Evolutionary conservation across 2,797 vertebrate genomes (phyloP).

Genomic region (Falco naumanni): DNA sequence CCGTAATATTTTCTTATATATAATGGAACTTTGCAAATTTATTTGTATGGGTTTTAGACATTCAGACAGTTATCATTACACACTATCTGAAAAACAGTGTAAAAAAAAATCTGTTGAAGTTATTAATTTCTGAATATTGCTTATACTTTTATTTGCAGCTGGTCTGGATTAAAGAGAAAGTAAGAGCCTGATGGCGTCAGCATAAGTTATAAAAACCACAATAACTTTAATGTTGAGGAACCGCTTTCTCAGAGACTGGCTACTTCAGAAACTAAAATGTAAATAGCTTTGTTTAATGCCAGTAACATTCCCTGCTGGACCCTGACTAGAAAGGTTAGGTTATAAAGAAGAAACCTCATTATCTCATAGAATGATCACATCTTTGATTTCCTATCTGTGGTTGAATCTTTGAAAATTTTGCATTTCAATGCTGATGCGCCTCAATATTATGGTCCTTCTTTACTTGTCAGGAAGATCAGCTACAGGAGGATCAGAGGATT

Average conservation of each 20-base stretch:
- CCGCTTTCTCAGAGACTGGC: neutral
- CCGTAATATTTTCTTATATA: neutral
- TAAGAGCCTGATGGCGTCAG: neutral
- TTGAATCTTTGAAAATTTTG: neutral
- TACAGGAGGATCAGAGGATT: neutral
- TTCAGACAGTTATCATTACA: neutral
- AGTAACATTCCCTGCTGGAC: neutral
- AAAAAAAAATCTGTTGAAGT: neutral
- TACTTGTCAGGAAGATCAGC: neutral
- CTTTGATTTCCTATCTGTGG: neutral
- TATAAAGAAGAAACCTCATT: neutral
- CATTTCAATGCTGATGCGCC: neutral
- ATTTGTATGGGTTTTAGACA: neutral
- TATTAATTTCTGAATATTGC: neutral
- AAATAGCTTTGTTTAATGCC: neutral
- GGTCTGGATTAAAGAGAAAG: neutral
- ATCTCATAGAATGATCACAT: neutral
- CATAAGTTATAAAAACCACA: neutral
- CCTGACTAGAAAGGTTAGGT: neutral
- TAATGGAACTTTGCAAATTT: neutral
- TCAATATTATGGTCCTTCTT: neutral
- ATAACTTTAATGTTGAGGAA: neutral
- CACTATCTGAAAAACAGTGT: neutral
- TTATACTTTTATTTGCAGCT: neutral
- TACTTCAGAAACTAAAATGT: neutral